Evolutionary conservation across 2,113 vertebrate genomes (phyloP), one percentile per base, ranked within the genome.

Genomic region (Rhipidura dahli): DNA sequence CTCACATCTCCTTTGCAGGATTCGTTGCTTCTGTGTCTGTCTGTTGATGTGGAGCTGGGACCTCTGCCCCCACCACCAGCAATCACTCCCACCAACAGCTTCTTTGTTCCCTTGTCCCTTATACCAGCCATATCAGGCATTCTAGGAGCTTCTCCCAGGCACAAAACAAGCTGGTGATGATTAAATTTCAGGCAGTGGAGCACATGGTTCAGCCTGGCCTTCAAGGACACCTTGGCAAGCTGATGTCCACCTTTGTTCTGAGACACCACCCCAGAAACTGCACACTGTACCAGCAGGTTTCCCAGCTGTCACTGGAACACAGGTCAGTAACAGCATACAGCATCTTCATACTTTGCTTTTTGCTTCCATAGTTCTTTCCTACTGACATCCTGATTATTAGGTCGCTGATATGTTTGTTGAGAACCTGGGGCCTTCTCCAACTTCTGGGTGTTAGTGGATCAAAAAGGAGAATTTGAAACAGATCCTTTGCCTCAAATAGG

Each of bases 141-240:
- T 4, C 13, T 21, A 39, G 45, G 65, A 44, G 10, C 3, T 81
- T 64, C 47, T 81, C 27, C 12, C 3, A 64, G 21, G 35, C 37
- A 59, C 35, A 70, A 40, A 80, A 54, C 10, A 65, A 75, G 8
- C 10, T 51, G 27, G 4, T n/a, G 14, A 63, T 8, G 10, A 56
- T 33, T 2, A 5, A 22, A 2, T 69, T 73, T 56, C 19, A 65
- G 33, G 16, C 8, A 60, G 23, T 13, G 8, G 30, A 64, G 12
- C 7, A 28, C 14, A 30, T 0, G 0, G 1, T 13, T 49, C n/a
- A 56, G 12, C 21, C 27, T 42, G 30, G n/a, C 24, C 11, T 66
- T 61, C 44, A 59, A 4, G 21, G 18, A 6, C 40, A 60, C 3
- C 15, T 72, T 40, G 60, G 30, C 33, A 73, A 64, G 30, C 9